Base-by-base conservation (phyloP, 64 coral and sea anemone species). In the Pachyseris speciosa region DNA sequence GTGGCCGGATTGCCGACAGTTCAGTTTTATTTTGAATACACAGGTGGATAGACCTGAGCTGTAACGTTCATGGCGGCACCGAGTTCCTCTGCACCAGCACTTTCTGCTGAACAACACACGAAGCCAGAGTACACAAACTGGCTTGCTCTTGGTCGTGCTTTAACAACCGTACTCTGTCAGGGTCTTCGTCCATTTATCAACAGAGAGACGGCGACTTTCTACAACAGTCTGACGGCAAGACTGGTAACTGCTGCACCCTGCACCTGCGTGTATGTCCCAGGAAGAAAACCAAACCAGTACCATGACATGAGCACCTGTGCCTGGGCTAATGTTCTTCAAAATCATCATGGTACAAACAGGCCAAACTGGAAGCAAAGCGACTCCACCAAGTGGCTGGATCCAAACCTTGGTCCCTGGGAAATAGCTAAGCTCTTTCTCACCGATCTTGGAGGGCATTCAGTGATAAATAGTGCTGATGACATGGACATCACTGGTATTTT, bases 311-410 rank as follows among this genome's bases (percentile, higher is more conserved):
- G 22, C 36, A 29, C 2, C 28, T 86, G 83, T 69, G 60, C 19
- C 0, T 86, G 83, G 83, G 83, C 83, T 31, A 24, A 50, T 1
- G 36, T 25, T 13, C 48, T 86, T 20, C 33, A 41, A 34, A 20
- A 7, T 13, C 61, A 67, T 85, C 83, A 86, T 27, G 17, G 30
- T 41, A 25, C 29, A 8, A 47, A 27, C 38, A 40, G 28, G 20
- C 83, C 83, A 16, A 67, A 67, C 24, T 83, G 78, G 78, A 30
- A 63, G 4, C 78, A 63, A 37, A 83, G n/a, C n/a, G n/a, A n/a
- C n/a, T n/a, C n/a, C n/a, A n/a, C n/a, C n/a, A n/a, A n/a, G n/a
- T n/a, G n/a, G n/a, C n/a, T n/a, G n/a, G n/a, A n/a, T n/a, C n/a
- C n/a, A n/a, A n/a, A n/a, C n/a, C n/a, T n/a, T n/a, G n/a, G n/a